Base-by-base conservation (phyloP, 2,113 vertebrate genomes). In the Spilogale gracilis region DNA sequence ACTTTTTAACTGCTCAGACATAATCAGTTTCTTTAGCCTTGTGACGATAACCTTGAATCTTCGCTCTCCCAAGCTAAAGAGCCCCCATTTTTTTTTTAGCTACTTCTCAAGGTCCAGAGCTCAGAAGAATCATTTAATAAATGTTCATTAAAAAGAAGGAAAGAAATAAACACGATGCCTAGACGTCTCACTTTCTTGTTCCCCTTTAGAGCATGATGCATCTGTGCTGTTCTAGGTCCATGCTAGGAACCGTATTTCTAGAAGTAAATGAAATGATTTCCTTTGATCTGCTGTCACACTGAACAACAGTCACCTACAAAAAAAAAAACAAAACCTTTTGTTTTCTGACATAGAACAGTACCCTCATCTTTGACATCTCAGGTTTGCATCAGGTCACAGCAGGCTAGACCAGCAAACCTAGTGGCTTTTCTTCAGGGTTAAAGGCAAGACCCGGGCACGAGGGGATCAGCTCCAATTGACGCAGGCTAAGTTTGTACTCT, bases 401-500 rank as follows among this genome's bases (percentile, higher is more conserved):
- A 63, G 96, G 91, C 93, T 94, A 91, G 83, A 7, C 2, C 23
- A 98, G 95, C 94, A 98, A 97, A 97, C 60, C 21, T 17, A 63
- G 67, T 32, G 93, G 93, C 52, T 93, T 45, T 98, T 98, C 94
- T 96, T 52, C 89, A 91, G 96, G 95, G 93, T 98, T 98, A 98
- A 98, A 98, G 98, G 98, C 95, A 97, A 98, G 95, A 98, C 95
- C 98, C 98, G 95, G 98, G 97, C 97, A 96, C 97, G 79, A 97
- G 96, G 99, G 98, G 99, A 98, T 98, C 98, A 95, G 98, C 94
- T 98, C 96, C 98, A 98, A 97, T 98, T 98, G 98, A 98, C 97
- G 97, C 97, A 97, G 94, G 98, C 98, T 97, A 98, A 98, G 98
- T 98, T 98, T 98, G 95, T 98, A 98, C 96, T 94, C 97, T 96